Evolutionary conservation across 2,888 invertebrate genomes (phyloP).

Genomic region (Therioaphis trifolii): DNA sequence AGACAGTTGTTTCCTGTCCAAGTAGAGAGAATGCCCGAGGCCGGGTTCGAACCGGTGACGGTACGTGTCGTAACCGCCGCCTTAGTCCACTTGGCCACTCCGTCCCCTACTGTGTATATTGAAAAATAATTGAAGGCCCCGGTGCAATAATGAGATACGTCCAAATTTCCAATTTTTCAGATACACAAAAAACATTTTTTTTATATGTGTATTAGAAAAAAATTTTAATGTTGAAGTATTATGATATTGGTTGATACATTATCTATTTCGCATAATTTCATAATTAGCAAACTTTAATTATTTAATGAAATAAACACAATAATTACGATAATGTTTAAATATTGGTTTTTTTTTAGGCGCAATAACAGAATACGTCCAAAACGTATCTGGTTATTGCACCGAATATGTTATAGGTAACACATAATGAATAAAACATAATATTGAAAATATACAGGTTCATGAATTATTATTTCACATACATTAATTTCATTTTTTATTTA

Average conservation of each 20-base stretch:
- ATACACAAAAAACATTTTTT: too few relatives aligned
- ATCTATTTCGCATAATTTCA: not conserved
- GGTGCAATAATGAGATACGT: slow-evolving; percentile 11
- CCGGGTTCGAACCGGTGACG: too few relatives aligned
- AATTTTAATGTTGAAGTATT: slow-evolving; percentile 1
- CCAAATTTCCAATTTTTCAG: slow-evolving; percentile 2
- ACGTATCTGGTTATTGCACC: slow-evolving; percentile 6
- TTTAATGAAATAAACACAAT: not conserved
- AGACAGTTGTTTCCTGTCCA: too few relatives aligned
- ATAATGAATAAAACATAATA: too few relatives aligned
- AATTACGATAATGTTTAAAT: not conserved
- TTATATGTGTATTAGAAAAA: too few relatives aligned
- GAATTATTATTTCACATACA: too few relatives aligned
- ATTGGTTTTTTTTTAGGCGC: not conserved
- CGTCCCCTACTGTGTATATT: too few relatives aligned
- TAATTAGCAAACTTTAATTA: slow-evolving; percentile 12
- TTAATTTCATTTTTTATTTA: too few relatives aligned
- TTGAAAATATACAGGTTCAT: too few relatives aligned
- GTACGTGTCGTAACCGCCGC: too few relatives aligned
- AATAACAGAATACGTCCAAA: slow-evolving; percentile 15
- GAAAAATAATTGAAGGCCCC: not conserved
- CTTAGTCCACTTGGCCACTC: too few relatives aligned
- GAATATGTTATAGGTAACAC: slow-evolving; percentile 10
- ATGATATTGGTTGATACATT: slow-evolving; percentile 2
- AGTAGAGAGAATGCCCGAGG: too few relatives aligned